Evolutionary conservation across 2,113 vertebrate genomes (phyloP), one percentile per base, ranked within the genome.

Genomic region (Cromileptes altivelis): DNA sequence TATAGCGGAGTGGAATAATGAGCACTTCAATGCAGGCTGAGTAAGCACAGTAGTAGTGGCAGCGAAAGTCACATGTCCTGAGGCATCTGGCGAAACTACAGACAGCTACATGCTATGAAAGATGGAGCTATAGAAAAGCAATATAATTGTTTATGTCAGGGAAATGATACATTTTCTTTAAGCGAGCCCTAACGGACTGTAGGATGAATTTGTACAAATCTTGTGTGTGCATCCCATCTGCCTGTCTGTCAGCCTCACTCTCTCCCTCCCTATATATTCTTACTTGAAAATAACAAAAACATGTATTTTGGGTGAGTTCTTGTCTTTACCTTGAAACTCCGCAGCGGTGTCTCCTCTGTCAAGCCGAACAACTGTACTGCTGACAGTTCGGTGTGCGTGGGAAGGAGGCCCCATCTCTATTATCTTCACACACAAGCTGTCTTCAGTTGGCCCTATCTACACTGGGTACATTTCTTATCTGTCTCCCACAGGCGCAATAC

Each of bases 271-370:
- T 52, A 6, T 14, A 33, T 58, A 55, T 60, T 52, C 50, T 53
- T 19, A 15, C 21, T 42, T 74, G 6, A 82, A 81, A 70, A 76
- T 73, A 42, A 70, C 6, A 62, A 85, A 45, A 74, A 42, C 17
- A 23, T 25, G n/a, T 55, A 49, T 78, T 83, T 62, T 33, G 53
- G 3, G 40, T 13, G 1, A 47, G 18, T 17, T 74, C 53, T 65
- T 84, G 45, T 56, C n/a, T 75, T 90, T 94, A 93, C 93, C 92
- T 91, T 85, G n/a, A 72, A 85, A 82, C 12, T 70, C 56, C 78
- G 78, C 78, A 23, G 13, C 57, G 10, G 61, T 23, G 82, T 82
- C 42, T 57, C 67, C 75, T 83, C 69, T 3, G 60, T 85, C 53
- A 69, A 71, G 72, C n/a, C 60, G 50, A 80, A 74, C 52, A 87